Evolutionary conservation across 64 coral and sea anemone species (phyloP).

Genomic region (Anthopleura sola): DNA sequence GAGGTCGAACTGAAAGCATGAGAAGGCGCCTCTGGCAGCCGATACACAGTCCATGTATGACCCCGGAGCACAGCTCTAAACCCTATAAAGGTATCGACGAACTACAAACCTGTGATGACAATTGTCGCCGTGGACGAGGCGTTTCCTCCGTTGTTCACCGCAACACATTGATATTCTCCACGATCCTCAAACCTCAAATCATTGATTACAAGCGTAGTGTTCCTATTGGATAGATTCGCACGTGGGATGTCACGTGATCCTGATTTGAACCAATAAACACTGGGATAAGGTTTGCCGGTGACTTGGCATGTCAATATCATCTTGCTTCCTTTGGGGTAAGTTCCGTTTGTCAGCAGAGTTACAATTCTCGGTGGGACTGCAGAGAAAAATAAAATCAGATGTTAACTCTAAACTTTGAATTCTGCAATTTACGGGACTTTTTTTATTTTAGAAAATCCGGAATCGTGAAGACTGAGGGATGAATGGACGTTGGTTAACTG

Average conservation of each 20-base stretch:
- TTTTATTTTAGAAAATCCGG: no score
- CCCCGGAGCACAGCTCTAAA: no score
- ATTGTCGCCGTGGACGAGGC: not conserved
- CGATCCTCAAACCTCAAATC: not conserved
- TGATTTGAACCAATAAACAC: constrained; percentile 26
- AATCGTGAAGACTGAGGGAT: no score
- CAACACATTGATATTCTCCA: constrained; percentile 12
- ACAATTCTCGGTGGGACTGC: not conserved
- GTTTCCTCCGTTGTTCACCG: constrained; percentile 11
- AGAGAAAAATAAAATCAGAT: not conserved
- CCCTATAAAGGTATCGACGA: not conserved
- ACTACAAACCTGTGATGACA: constrained; percentile 6
- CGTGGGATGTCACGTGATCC: constrained; percentile 19
- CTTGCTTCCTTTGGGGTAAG: not conserved
- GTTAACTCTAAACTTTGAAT: not conserved
- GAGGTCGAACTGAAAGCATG: no score
- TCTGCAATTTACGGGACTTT: no score
- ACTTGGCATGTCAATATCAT: constrained; percentile 1
- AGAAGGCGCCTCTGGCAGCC: no score
- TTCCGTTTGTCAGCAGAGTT: not conserved
- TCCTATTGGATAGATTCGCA: not conserved
- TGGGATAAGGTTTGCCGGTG: constrained; percentile 3
- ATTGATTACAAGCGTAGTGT: not conserved
- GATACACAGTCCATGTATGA: no score
- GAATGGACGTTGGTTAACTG: no score